These are phyloP conservation scores for Oeneis ivallda DNA, from an alignment of 2,888 invertebrate species.

Conservation along the genomic window DNA sequence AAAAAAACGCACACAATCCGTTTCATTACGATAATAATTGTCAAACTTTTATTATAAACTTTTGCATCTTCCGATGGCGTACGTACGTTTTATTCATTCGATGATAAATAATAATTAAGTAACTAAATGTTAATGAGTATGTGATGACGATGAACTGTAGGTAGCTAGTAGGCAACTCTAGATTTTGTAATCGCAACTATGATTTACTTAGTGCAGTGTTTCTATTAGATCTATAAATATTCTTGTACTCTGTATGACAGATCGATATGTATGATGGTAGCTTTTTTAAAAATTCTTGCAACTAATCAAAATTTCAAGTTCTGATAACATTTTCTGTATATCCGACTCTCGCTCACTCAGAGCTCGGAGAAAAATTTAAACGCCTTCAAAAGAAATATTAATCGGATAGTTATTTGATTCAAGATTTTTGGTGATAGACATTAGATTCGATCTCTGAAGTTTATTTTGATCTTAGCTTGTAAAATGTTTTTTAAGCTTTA, in stretches of 20 bases:
- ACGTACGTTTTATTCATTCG: not conserved
- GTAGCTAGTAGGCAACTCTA: not conserved
- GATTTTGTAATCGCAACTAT: constrained; percentile 1
- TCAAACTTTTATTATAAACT: not conserved
- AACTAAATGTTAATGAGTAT: not conserved
- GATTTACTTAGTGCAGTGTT: constrained; percentile 5
- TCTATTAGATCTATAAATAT: not conserved
- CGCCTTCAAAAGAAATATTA: not conserved
- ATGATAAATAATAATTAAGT: not conserved
- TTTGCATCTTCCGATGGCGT: not conserved
- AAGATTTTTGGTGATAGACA: not conserved
- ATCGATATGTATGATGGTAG: not conserved
- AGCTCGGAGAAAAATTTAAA: not conserved
- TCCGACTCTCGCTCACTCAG: too few relatives aligned
- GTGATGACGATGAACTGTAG: not conserved
- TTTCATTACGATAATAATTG: not conserved
- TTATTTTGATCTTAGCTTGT: not conserved
- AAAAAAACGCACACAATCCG: not conserved
- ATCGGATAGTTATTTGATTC: too few relatives aligned
- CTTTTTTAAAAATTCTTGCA: not conserved
- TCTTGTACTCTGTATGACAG: not conserved
- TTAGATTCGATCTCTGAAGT: not conserved
- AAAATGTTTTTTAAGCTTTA: too few relatives aligned
- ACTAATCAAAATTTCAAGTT: not conserved
- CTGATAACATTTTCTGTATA: too few relatives aligned